phyloP scores from a whole-genome alignment of 2,888 invertebrate species.

The Phania funesta region DNA sequence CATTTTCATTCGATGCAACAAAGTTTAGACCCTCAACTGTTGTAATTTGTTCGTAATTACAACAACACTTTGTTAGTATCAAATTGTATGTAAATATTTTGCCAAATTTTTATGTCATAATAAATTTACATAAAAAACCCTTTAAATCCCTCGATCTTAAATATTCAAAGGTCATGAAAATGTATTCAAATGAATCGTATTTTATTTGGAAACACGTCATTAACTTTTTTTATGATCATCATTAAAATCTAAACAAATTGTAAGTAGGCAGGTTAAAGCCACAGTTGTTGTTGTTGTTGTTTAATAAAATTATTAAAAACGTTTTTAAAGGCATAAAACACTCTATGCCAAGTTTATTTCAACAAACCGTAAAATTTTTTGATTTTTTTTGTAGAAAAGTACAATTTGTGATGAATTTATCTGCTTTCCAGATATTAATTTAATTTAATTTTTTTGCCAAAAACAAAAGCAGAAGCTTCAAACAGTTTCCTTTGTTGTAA shows the following conservation, averaged over 20 bases:
- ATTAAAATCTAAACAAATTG: background rate
- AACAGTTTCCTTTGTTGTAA: background rate
- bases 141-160: background rate
- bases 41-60: no score
- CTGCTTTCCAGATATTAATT: constrained; percentile 23
- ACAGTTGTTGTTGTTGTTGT: constrained; percentile 18
- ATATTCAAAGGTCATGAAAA: background rate
- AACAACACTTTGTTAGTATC: no score
- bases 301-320: constrained; percentile 3
- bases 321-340: background rate
- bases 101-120: no score
- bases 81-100: no score
- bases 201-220: background rate
- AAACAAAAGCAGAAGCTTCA: background rate
- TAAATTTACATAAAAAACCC: background rate
- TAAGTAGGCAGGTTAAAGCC: background rate
- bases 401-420: constrained; percentile 36
- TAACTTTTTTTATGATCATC: background rate
- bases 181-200: background rate
- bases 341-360: background rate
- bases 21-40: no score
- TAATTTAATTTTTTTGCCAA: constrained; percentile 4
- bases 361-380: constrained; percentile 23
- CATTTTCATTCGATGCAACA: no score
- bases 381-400: background rate